Conservation (phyloP, 2,797 vertebrate genomes). For the Fundulus diaphanus region DNA sequence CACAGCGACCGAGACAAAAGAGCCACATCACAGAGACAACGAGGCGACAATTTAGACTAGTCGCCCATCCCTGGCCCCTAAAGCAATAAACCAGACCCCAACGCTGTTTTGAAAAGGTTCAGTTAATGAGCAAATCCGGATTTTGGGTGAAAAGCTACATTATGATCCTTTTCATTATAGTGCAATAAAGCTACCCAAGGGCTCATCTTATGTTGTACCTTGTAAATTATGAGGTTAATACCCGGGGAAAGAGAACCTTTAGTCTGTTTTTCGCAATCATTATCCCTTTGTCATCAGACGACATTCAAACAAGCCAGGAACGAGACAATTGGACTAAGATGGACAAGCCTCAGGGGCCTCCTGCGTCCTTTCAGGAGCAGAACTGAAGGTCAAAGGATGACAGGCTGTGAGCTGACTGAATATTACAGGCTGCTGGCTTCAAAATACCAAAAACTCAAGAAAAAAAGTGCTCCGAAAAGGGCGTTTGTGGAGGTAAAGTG, state of each 20-base stretch:
- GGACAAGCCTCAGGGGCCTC: background rate
- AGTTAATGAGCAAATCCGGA: background rate
- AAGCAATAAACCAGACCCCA: slow-evolving; percentile 6
- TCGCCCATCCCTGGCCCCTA: background rate
- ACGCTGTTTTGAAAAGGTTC: slow-evolving; percentile 28
- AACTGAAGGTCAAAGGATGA: slow-evolving; percentile 11
- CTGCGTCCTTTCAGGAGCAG: background rate
- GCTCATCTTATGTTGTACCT: slow-evolving; percentile 25
- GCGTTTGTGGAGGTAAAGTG: background rate
- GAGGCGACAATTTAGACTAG: slow-evolving; percentile 29
- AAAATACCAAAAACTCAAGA: background rate
- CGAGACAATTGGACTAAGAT: slow-evolving; percentile 1
- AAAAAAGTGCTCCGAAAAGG: background rate
- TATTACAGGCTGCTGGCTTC: background rate
- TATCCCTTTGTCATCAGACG: slow-evolving; percentile 45
- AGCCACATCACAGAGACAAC: slow-evolving; percentile 12
- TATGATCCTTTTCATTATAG: background rate
- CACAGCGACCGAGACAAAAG: slow-evolving; percentile 28
- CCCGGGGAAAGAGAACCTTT: slow-evolving; percentile 32
- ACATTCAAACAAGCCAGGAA: slow-evolving; percentile 34
- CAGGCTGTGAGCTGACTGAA: background rate
- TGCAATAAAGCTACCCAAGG: background rate
- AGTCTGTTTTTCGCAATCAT: slow-evolving; percentile 40
- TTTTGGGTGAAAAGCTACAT: background rate
- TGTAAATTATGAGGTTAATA: slow-evolving; percentile 18